Conservation (phyloP, 2,113 vertebrate genomes). For the Orientallactaga bullata region DNA sequence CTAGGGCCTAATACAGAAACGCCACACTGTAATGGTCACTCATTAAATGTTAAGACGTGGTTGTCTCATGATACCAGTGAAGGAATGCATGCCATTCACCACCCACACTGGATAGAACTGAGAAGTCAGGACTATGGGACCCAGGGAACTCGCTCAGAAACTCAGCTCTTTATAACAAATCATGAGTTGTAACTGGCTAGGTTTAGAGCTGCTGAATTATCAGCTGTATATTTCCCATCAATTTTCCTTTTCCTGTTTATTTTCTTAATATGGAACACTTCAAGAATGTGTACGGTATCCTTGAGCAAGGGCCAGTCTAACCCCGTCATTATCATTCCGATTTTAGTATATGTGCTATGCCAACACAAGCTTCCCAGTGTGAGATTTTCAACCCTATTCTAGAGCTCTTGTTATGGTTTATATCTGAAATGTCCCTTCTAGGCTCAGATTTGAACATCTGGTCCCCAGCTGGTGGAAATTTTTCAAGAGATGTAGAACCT, state of each 20-base stretch:
- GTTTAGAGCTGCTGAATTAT: background rate
- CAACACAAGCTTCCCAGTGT: too few species aligned
- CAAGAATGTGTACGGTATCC: background rate
- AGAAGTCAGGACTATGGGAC: background rate
- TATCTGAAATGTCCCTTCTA: background rate
- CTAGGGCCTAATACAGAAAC: background rate
- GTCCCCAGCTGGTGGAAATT: background rate
- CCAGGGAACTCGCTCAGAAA: background rate
- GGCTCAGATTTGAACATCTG: background rate
- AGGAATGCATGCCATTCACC: background rate
- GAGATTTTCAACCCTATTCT: background rate
- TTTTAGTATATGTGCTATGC: too few species aligned
- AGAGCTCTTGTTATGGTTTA: background rate
- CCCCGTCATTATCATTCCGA: too few species aligned
- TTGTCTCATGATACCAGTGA: background rate
- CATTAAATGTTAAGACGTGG: background rate
- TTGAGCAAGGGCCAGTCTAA: background rate
- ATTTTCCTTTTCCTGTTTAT: too few species aligned
- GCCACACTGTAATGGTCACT: background rate
- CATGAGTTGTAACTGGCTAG: background rate
- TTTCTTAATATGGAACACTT: too few species aligned
- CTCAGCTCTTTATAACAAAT: background rate
- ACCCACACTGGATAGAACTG: background rate
- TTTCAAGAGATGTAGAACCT: background rate
- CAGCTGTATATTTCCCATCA: background rate